Evolutionary conservation across 2,113 vertebrate species (phyloP).

Genomic region (Myotis davidii): DNA sequence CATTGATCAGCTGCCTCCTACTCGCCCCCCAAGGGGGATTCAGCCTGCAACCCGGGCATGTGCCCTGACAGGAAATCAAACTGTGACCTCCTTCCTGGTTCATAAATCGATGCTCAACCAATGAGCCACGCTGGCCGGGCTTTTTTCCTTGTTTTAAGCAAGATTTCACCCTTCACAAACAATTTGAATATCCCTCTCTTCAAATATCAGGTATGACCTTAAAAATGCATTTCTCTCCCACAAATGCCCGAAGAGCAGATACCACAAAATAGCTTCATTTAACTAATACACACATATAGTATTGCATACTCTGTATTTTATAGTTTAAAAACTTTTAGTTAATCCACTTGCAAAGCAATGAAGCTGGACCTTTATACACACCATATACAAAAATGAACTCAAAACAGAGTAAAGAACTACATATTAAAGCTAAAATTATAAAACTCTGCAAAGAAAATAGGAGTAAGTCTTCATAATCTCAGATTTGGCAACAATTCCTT

Average conservation of each 20-base stretch:
- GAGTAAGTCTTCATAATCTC: background rate
- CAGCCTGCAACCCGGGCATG: too few species aligned
- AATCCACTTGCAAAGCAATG: constrained; percentile 28
- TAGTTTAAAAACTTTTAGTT: constrained; percentile 21
- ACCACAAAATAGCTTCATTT: constrained; percentile 14
- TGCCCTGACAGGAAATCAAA: too few species aligned
- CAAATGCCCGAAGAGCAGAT: background rate
- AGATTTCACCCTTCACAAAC: constrained; percentile 46
- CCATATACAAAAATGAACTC: background rate
- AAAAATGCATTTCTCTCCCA: background rate
- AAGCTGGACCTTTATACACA: background rate
- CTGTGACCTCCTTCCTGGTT: too few species aligned
- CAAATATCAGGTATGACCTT: constrained; percentile 1
- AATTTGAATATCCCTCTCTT: constrained; percentile 13
- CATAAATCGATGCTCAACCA: too few species aligned
- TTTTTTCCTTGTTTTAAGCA: constrained; percentile 42
- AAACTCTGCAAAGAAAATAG: background rate
- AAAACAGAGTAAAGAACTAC: constrained; percentile 5
- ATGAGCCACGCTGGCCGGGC: too few species aligned
- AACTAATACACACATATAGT: background rate
- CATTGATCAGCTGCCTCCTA: too few species aligned
- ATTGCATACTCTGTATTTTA: constrained; percentile 2
- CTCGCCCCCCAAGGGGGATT: too few species aligned
- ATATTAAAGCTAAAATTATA: background rate
- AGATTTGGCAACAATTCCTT: constrained; percentile 34